phyloP scores from a whole-genome alignment of 1,140 invertebrate genomes.

The Trichogramma pretiosum region DNA sequence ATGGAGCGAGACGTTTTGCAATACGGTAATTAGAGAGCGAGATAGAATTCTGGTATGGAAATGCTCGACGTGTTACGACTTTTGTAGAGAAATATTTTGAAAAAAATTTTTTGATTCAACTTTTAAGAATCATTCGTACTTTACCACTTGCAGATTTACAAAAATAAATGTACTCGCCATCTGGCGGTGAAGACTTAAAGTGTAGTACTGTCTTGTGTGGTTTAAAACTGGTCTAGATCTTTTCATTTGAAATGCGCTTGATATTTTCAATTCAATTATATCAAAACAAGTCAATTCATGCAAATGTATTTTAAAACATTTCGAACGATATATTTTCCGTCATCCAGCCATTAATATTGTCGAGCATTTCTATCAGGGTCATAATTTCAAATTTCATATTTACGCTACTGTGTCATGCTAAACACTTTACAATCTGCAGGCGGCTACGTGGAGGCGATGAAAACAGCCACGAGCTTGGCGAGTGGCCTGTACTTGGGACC shows the following conservation, averaged over 20 bases:
- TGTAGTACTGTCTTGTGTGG: neutral
- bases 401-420: neutral
- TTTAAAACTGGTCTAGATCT: neutral
- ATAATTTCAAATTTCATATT: no score
- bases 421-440: constrained; percentile 40
- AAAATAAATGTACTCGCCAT: no score
- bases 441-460: constrained; percentile 57
- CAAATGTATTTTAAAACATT: no score
- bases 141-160: no score
- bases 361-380: neutral
- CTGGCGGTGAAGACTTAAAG: no score
- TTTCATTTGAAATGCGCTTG: constrained; percentile 16
- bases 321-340: no score
- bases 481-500: constrained; percentile 52
- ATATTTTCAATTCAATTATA: no score
- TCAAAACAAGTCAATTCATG: no score
- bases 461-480: constrained; percentile 52
- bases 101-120: constrained; percentile 7
- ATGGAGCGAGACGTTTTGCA: constrained; percentile 31
- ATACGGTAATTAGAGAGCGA: constrained; percentile 17
- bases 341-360: constrained; percentile 1
- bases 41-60: neutral
- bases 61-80: constrained; percentile 28
- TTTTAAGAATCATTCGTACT: neutral
- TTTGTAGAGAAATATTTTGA: constrained; percentile 37